Evolutionary conservation across 2,797 vertebrate genomes (phyloP), one percentile per base, ranked within the genome.

Genomic region (Melanotaenia parkinsoni): DNA sequence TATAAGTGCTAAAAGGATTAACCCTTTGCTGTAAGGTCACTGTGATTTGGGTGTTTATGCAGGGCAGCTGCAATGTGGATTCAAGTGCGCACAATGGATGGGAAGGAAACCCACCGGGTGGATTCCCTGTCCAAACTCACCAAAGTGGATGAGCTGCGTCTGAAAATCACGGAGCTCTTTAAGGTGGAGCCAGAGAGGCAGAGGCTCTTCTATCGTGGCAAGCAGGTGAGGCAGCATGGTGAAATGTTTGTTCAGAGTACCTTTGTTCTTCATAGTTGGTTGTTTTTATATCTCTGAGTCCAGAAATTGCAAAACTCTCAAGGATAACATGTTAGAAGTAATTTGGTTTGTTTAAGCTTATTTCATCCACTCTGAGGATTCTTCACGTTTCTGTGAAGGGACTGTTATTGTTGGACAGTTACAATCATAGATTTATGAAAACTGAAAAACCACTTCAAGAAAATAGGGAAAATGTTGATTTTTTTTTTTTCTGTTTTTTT

Each of bases 71-170:
- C 91, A 90, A 99, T 99, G 98, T 99, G 98, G 98, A 98, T 99
- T 92, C 98, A 98, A 90, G 97, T 99, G 72, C 97, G 98, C 58
- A 99, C 97, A 77, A 99, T 99, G 98, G 98, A 99, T 76, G 98
- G 98, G 80, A 96, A 94, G 87, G 95, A 96, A 87, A 96, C 97
- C 63, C 97, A 95, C 80, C 95, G 95, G 33, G 95, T 99, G 75
- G 96, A 98, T 91, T 96, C 96, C 20, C 88, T 99, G 56, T 99
- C 98, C 70, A 98, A 98, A 86, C 95, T 99, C 47, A 99, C 98
- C n/a, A 99, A 97, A 70, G 97, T 99, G 89, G 96, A 98, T 0
- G 96, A 96, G 56, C 89, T 99, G 40, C 94, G 98, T 1, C 71
- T 93, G 26, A 95, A 96, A 88, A 97, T 99, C 67, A 76, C 85